Base-by-base conservation (phyloP, 2,797 vertebrate species). In the Malurus leucopterus region DNA sequence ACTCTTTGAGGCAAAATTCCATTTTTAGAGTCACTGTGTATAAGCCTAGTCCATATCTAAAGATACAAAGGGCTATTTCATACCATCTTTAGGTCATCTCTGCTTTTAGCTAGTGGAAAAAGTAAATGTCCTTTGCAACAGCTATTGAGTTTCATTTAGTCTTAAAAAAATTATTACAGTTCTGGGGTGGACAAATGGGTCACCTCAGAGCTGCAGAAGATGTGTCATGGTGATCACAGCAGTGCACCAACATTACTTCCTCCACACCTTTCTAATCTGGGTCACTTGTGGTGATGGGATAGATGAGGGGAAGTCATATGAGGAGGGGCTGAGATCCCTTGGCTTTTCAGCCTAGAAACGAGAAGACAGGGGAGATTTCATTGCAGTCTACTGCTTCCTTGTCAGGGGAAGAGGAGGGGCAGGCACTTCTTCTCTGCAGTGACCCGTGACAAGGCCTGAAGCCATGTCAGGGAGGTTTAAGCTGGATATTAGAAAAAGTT, bases 231-330 rank as follows among this genome's bases (percentile, higher is more conserved):
- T 15, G 34, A 41, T 41, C 26, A 41, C 26, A 40, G 55, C 49
- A 84, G 41, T 0, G 0, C 63, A 69, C 26, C 41, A 69, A 4
- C 3, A 0, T 2, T 54, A 15, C 34, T 13, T 55, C 43, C 50
- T 57, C 17, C 50, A 50, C 43, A 44, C 24, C 32, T 50, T 62
- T 34, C 20, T 62, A 19, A 69, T 26, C 49, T 38, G 55, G 9
- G 11, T 26, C 29, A 22, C 20, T 38, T 4, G 0, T 13, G 49
- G 43, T 26, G 17, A 22, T 16, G 10, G n/a, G 12, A 57, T 26
- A 29, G 12, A 57, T 22, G 15, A 68, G 32, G 14, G 14, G 12
- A 55, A 57, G 29, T 34, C 24, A 13, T 29, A 15, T 3, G 27
- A 50, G 43, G 23, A 50, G 38, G 9, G 16, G 43, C 32, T 58